Evolutionary conservation across 2,888 invertebrate genomes (phyloP).

Genomic region (Portevinia maculata): DNA sequence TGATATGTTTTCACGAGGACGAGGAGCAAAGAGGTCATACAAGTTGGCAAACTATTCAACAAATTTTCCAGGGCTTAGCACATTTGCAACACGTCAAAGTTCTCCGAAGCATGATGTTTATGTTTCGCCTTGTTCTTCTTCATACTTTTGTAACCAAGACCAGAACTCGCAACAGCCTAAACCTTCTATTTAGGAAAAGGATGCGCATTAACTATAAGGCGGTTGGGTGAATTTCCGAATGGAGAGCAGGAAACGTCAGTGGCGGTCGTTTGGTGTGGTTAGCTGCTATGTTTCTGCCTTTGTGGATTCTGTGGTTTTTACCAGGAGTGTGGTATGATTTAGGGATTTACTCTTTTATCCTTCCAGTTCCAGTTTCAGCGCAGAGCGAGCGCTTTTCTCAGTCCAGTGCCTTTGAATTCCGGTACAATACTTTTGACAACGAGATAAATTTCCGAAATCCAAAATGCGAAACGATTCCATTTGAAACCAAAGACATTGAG

Average conservation of each 20-base stretch:
- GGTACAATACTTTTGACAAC: conserved; percentile 56
- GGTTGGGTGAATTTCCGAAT: conserved; percentile 42
- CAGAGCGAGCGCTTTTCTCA: background rate
- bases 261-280: conserved; percentile 63
- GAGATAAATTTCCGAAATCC: conserved; percentile 48
- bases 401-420: conserved; percentile 35
- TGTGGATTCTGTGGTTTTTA: conserved; percentile 58
- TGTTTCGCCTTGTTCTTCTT: conserved; percentile 19
- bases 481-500: conserved; percentile 55
- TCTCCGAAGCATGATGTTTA: conserved; percentile 54
- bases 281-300: conserved; percentile 64
- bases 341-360: conserved; percentile 56
- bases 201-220: conserved; percentile 51
- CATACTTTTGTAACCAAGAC: background rate
- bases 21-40: background rate
- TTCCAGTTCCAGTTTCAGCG: conserved; percentile 4
- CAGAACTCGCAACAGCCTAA: conserved; percentile 31
- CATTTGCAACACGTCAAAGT: conserved; percentile 67
- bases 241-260: conserved; percentile 58
- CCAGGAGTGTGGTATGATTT: conserved; percentile 59
- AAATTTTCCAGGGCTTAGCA: conserved; percentile 60
- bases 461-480: conserved; percentile 65
- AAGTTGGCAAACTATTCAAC: conserved; percentile 54
- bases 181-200: conserved; percentile 20
- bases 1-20: background rate